Evolutionary conservation across 2,113 vertebrate genomes (phyloP).

Genomic region (Probosciger aterrimus): DNA sequence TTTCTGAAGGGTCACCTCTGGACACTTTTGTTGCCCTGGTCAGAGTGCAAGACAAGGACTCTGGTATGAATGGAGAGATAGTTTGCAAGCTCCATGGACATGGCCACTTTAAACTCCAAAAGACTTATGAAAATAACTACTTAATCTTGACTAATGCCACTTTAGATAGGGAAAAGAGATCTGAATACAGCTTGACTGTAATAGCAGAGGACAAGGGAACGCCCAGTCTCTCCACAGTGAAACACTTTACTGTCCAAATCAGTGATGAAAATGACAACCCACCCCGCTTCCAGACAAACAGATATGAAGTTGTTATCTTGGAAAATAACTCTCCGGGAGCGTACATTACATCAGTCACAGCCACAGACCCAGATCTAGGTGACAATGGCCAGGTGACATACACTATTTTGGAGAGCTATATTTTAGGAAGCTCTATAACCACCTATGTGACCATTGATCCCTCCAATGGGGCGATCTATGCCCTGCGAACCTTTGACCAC

Average conservation of each 20-base stretch:
- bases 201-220: slow-evolving; percentile 92
- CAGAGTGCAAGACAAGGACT: slow-evolving; percentile 91
- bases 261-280: slow-evolving; percentile 97
- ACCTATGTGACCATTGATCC: slow-evolving; percentile 95
- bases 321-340: slow-evolving; percentile 96
- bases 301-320: slow-evolving; percentile 90
- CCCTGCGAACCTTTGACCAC: slow-evolving; percentile 90
- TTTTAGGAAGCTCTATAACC: slow-evolving; percentile 87
- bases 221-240: slow-evolving; percentile 91
- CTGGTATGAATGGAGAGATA: slow-evolving; percentile 89
- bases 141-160: slow-evolving; percentile 94
- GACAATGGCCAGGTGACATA: slow-evolving; percentile 96
- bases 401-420: slow-evolving; percentile 83
- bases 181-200: slow-evolving; percentile 93
- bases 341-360: slow-evolving; percentile 89
- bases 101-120: slow-evolving; percentile 94
- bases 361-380: slow-evolving; percentile 90
- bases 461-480: slow-evolving; percentile 92
- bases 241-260: slow-evolving; percentile 95
- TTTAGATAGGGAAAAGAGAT: slow-evolving; percentile 91
- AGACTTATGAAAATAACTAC: slow-evolving; percentile 95
- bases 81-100: slow-evolving; percentile 91
- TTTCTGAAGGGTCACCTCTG: slow-evolving; percentile 89
- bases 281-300: slow-evolving; percentile 90
- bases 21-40: slow-evolving; percentile 95